A percentile compares a stretch with the other conserved stretches of the same genome.
phyloP scores from a whole-genome alignment of 1,140 invertebrate genomes.

The Cephus cinctus region DNA sequence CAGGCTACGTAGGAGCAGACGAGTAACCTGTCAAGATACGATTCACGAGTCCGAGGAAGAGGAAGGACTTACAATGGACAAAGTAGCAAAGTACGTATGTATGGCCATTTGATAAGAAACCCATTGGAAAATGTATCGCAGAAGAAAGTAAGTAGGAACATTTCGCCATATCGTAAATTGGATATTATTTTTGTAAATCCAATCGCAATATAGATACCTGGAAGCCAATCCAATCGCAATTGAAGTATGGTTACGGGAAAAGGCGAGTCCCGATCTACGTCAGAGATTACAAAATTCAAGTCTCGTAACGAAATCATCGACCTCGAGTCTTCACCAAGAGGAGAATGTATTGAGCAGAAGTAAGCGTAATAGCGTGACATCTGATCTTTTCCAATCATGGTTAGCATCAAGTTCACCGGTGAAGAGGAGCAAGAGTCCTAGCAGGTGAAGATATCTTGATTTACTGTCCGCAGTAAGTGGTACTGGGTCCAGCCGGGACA shows the following conservation, averaged over 20 bases:
- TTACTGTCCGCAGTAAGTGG: too few species aligned
- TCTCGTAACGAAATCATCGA: conserved; percentile 45
- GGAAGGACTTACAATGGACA: conserved; percentile 45
- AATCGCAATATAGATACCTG: conserved; percentile 56
- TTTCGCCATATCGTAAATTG: too few species aligned
- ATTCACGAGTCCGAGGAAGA: conserved; percentile 43
- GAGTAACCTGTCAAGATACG: conserved; percentile 38
- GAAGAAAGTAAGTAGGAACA: too few species aligned
- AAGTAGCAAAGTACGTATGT: conserved; percentile 44
- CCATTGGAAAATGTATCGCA: too few species aligned
- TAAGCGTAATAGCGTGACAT: conserved; percentile 75
- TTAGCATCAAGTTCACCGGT: conserved; percentile 69
- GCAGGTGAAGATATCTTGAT: conserved; percentile 67
- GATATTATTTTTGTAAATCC: too few species aligned
- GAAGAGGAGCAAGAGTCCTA: conserved; percentile 54
- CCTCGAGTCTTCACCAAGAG: conserved; percentile 55
- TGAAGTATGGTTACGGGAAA: conserved; percentile 72
- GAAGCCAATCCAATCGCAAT: conserved; percentile 61
- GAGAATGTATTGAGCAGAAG: conserved; percentile 30
- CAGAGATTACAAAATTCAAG: conserved; percentile 49
- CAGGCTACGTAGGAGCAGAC: conserved; percentile 33
- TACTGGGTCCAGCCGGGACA: conserved; percentile 26
- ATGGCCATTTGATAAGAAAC: too few species aligned
- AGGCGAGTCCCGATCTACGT: conserved; percentile 66
- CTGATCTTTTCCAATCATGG: conserved; percentile 82